These are phyloP conservation scores for Xiphophorus maculatus DNA, from an alignment of 2,113 vertebrate genomes.

Conservation along the genomic window DNA sequence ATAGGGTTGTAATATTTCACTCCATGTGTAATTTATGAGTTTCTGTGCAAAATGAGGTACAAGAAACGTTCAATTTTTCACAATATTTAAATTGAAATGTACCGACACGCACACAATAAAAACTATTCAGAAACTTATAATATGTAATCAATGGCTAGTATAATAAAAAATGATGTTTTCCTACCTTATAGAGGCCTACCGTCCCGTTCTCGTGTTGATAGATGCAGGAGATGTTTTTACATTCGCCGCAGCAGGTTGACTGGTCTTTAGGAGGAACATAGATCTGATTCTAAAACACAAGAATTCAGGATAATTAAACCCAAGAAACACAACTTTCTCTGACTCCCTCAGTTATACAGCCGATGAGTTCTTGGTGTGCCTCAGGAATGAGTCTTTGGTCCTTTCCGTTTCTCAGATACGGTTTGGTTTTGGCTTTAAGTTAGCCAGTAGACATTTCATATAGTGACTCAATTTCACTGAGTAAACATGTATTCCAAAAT, in stretches of 20 bases:
- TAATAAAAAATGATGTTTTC: neutral
- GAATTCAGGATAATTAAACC: neutral
- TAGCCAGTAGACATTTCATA: neutral
- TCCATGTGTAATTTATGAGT: too few relatives aligned
- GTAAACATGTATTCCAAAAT: neutral
- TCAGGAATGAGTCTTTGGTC: neutral
- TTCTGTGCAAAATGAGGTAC: too few relatives aligned
- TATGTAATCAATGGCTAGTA: too few relatives aligned
- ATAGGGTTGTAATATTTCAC: too few relatives aligned
- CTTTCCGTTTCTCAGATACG: neutral
- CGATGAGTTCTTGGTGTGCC: neutral
- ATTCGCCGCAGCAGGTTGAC: constrained; percentile 89
- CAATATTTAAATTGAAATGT: neutral
- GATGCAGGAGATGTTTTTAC: constrained; percentile 92
- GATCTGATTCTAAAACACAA: constrained; percentile 87
- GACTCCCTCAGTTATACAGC: neutral
- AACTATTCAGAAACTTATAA: neutral
- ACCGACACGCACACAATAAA: neutral
- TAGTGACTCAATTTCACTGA: neutral
- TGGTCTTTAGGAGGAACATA: constrained; percentile 90
- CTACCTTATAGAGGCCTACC: constrained; percentile 84
- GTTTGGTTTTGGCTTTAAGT: too few relatives aligned
- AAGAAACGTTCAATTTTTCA: neutral
- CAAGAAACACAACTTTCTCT: neutral
- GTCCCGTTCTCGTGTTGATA: constrained; percentile 88